Evolutionary conservation across 2,888 invertebrate genomes (phyloP), one percentile per base, ranked within the genome.

Genomic region (Drosophila neoperkinsi): DNA sequence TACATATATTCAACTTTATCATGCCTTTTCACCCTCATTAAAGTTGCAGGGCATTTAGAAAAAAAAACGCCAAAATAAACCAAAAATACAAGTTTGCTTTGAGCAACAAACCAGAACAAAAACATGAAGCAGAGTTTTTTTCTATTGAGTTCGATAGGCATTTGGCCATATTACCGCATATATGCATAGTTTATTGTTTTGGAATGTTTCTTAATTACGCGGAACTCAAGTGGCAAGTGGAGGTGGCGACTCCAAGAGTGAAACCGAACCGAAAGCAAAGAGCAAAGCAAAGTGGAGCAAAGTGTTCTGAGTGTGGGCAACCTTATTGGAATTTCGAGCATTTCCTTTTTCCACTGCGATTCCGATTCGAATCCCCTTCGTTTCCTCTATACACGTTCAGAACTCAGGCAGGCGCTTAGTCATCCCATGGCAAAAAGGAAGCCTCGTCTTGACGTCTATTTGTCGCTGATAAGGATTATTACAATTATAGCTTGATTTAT

Each of bases 201-300:
- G 86, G 80, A 85, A 86, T 87, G 84, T 81, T 87, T 87, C 84
- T 83, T 87, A 87, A 87, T 87, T 89, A 81, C 85, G 79, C 89
- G 83, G 89, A 87, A 89, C 82, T 87, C 89, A 83, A 87, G 86
- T 87, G 87, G 88, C 68, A 73, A 53, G 59, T 77, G 71, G 74
- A 68, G 58, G 61, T 56, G 41, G 36, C 34, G 33, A 65, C 51
- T 60, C 56, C 60, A 53, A 21, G 25, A 52, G 46, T 49, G 38
- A 36, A 33, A 57, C 11, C 28, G 28, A 25, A 63, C 11, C n/a
- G 52, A 74, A 63, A 55, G 41, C 57, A 58, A 58, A 74, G 59
- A 66, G 38, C 64, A 38, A 55, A 66, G 34, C 64, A 38, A 58
- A 67, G 57, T 62, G 34, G 55, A 5, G 6, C 31, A 33, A 55